Evolutionary conservation across 2,113 vertebrate genomes (phyloP).

Genomic region (Oenanthe melanoleuca): DNA sequence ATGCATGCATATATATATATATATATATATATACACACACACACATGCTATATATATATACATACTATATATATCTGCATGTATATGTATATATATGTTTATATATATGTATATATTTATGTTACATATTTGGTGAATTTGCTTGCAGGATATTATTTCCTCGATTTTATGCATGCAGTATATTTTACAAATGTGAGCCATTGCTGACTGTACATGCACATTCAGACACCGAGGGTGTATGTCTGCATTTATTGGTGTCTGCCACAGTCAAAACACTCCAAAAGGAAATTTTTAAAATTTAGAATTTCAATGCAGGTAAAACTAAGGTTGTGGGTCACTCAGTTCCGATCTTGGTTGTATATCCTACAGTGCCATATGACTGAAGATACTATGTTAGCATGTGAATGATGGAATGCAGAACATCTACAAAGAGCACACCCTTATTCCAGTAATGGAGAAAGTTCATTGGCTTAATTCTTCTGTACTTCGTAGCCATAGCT

Average conservation of each 20-base stretch:
- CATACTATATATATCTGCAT: neutral
- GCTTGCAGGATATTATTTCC: neutral
- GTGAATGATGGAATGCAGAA: constrained; percentile 34
- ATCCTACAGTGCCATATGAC: neutral
- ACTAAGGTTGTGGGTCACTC: neutral
- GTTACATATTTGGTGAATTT: neutral
- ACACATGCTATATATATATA: neutral
- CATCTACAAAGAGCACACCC: constrained; percentile 35
- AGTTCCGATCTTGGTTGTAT: neutral
- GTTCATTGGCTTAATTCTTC: constrained; percentile 73
- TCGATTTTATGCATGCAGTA: neutral
- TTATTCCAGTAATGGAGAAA: constrained; percentile 69
- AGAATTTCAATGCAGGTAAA: neutral
- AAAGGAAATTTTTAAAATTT: constrained; percentile 1
- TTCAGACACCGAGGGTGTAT: neutral
- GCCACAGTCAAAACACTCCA: neutral
- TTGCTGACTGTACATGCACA: neutral
- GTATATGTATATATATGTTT: neutral
- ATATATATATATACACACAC: neutral
- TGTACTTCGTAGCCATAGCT: constrained; percentile 73
- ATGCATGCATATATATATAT: neutral
- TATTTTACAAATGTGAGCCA: neutral
- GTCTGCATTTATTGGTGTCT: neutral
- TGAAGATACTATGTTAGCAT: constrained; percentile 19
- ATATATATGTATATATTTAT: neutral